These are phyloP conservation scores for Lobophora halterata DNA, from an alignment of 2,888 invertebrate species.

Conservation along the genomic window DNA sequence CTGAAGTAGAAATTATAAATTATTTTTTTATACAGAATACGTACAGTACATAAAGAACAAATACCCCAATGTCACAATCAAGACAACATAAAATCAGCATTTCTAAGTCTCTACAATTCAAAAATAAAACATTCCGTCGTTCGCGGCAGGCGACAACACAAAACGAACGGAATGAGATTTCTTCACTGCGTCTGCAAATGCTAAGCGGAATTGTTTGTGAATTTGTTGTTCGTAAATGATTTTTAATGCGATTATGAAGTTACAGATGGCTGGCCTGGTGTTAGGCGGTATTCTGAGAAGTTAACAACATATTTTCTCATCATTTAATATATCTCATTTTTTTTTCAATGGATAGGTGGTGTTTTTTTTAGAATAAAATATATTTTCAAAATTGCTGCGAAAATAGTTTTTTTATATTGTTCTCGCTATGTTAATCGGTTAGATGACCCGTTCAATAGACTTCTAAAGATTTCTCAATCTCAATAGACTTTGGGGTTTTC, in stretches of 20 bases:
- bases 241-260: slow-evolving; percentile 20
- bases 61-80: neutral
- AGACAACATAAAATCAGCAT: slow-evolving; percentile 12
- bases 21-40: neutral
- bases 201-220: slow-evolving; percentile 58
- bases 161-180: slow-evolving; percentile 65
- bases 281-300: no score
- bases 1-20: no score
- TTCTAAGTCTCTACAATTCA: slow-evolving; percentile 18
- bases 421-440: no score
- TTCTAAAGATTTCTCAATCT: no score
- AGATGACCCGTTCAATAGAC: no score
- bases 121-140: slow-evolving; percentile 36
- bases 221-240: slow-evolving; percentile 46
- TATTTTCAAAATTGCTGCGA: no score
- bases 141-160: slow-evolving; percentile 59
- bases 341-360: no score
- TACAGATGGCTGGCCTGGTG: slow-evolving; percentile 18
- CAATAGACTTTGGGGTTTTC: no score
- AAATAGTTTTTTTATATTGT: no score
- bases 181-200: slow-evolving; percentile 54
- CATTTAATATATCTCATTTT: no score
- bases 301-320: no score
- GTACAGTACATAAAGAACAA: neutral
- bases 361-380: no score